These are phyloP conservation scores for Formica selysi DNA, from an alignment of 1,140 invertebrate genomes.

Conservation along the genomic window DNA sequence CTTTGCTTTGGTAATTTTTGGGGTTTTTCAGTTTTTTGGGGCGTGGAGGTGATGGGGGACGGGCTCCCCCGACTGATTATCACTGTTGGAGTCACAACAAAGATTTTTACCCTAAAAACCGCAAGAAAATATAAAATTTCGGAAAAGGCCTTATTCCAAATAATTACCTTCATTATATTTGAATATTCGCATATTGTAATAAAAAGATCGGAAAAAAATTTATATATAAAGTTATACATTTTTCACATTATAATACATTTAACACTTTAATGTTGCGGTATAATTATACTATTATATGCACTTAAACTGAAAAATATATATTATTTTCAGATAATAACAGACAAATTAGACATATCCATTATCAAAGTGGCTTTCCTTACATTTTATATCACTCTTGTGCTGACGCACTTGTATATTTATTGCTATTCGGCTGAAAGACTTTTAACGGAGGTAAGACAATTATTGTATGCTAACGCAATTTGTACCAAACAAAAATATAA, in stretches of 20 bases:
- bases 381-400: conserved; percentile 39
- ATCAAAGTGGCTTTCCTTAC: conserved; percentile 39
- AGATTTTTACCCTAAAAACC: too few relatives aligned
- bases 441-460: conserved; percentile 46
- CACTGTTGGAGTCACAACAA: too few relatives aligned
- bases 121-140: too few relatives aligned
- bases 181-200: too few relatives aligned
- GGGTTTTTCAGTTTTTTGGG: too few relatives aligned
- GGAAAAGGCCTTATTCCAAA: too few relatives aligned
- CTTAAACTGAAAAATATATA: background rate
- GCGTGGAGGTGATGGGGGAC: too few relatives aligned
- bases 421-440: conserved; percentile 69
- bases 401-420: conserved; percentile 62
- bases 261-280: background rate
- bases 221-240: too few relatives aligned
- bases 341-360: background rate
- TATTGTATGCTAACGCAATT: background rate
- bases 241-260: too few relatives aligned
- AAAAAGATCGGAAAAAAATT: background rate
- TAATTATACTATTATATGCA: background rate
- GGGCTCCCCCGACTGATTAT: too few relatives aligned
- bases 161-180: too few relatives aligned
- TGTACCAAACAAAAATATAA: background rate
- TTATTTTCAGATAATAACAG: conserved; percentile 48
- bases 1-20: too few relatives aligned